phyloP scores from a whole-genome alignment of 2,797 vertebrate species.

The Petrocephalus sullivani region DNA sequence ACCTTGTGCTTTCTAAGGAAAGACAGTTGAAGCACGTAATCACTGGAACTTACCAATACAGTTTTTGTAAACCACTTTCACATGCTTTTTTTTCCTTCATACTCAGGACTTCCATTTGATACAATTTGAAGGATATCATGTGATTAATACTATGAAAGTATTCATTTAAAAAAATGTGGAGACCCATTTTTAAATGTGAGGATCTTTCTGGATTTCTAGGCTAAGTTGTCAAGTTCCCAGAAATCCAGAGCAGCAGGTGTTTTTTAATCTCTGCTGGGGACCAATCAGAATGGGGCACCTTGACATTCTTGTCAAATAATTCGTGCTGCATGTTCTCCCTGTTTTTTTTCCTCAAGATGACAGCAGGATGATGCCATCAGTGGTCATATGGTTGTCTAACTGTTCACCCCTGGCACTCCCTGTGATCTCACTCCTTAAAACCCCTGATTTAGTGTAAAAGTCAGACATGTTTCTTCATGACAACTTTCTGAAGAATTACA shows the following conservation, averaged over 20 bases:
- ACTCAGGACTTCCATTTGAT: conserved; percentile 39
- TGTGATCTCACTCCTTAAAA: conserved; percentile 49
- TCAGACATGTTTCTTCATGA: conserved; percentile 67
- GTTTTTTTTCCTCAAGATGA: conserved; percentile 40
- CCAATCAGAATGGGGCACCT: background rate
- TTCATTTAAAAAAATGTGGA: conserved; percentile 51
- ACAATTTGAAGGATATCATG: conserved; percentile 41
- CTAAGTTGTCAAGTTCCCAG: background rate
- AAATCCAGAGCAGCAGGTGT: background rate
- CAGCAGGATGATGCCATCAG: conserved; percentile 42
- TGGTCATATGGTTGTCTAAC: conserved; percentile 28
- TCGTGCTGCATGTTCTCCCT: conserved; percentile 41
- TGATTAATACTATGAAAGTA: conserved; percentile 43
- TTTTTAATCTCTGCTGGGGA: background rate
- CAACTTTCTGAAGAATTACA: conserved; percentile 50
- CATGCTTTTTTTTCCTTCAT: conserved; percentile 38
- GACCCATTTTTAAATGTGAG: conserved; percentile 36
- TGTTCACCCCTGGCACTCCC: conserved; percentile 55
- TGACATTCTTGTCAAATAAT: conserved; percentile 28
- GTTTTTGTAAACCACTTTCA: background rate
- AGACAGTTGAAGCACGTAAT: conserved; percentile 8
- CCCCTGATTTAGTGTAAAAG: conserved; percentile 51
- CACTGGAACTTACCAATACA: conserved; percentile 34
- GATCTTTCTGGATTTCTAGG: background rate
- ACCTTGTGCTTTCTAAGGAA: background rate